Percentiles rank a stretch among this genome's conserved stretches.
phyloP scores from a whole-genome alignment of 2,797 vertebrate genomes.

The Macroramphosus scolopax region DNA sequence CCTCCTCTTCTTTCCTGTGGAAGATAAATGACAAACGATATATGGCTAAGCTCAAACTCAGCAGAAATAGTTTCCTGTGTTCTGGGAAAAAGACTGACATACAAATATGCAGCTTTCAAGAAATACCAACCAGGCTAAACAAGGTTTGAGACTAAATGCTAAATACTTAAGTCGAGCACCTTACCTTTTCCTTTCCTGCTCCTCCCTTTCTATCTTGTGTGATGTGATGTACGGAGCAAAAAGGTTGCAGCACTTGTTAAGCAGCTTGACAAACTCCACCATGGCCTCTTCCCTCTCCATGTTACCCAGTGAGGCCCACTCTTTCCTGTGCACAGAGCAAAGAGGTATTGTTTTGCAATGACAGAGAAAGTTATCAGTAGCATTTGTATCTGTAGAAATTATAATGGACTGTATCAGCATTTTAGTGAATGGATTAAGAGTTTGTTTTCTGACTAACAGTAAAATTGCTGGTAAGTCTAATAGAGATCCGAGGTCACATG shows the following conservation, averaged over 20 bases:
- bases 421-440: background rate
- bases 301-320: slow-evolving; percentile 92
- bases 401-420: background rate
- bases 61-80: too few species aligned
- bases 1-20: slow-evolving; percentile 88
- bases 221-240: slow-evolving; percentile 93
- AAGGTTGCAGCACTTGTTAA: slow-evolving; percentile 93
- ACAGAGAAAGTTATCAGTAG: background rate
- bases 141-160: too few species aligned
- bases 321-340: slow-evolving; percentile 81
- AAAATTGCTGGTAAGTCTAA: background rate
- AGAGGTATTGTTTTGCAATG: background rate
- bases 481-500: slow-evolving; percentile 15
- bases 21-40: background rate
- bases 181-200: slow-evolving; percentile 95
- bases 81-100: background rate
- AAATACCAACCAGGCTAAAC: too few species aligned
- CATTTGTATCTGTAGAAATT: background rate
- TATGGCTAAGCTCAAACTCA: background rate
- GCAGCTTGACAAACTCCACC: slow-evolving; percentile 93
- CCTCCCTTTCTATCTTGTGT: slow-evolving; percentile 96
- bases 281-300: slow-evolving; percentile 94
- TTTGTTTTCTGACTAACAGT: slow-evolving; percentile 7
- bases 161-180: background rate
- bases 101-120: background rate